A percentile compares a stretch with the other conserved stretches of the same genome.
Evolutionary conservation across 2,113 vertebrate genomes (phyloP).

Genomic region (Psettodes erumei): DNA sequence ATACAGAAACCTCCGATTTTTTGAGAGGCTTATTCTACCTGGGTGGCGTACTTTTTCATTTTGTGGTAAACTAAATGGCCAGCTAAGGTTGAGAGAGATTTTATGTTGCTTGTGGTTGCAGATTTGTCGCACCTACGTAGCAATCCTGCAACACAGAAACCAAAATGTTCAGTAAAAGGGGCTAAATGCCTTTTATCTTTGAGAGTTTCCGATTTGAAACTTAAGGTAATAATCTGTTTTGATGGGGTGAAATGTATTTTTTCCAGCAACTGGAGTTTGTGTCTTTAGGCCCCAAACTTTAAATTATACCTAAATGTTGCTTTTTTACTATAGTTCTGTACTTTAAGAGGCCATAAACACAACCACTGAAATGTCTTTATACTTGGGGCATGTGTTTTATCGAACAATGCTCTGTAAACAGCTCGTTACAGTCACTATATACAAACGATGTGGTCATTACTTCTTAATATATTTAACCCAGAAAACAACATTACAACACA

Average conservation of each 20-base stretch:
- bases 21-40: neutral
- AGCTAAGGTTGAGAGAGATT: constrained; percentile 4
- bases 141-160: constrained; percentile 31
- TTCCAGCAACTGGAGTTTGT: neutral
- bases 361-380: neutral
- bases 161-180: constrained; percentile 14
- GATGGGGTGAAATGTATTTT: neutral
- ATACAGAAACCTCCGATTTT: neutral
- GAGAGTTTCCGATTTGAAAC: constrained; percentile 23
- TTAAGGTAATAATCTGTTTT: constrained; percentile 9
- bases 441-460: neutral
- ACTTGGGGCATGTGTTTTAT: constrained; percentile 18
- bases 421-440: constrained; percentile 1
- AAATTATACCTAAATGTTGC: constrained; percentile 29
- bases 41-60: constrained; percentile 13
- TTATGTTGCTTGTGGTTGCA: constrained; percentile 21
- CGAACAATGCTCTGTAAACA: constrained; percentile 3
- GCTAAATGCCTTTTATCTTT: neutral
- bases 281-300: constrained; percentile 9
- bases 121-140: constrained; percentile 10
- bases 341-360: constrained; percentile 29
- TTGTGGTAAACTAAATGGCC: constrained; percentile 15
- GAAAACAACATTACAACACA: neutral
- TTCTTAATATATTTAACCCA: constrained; percentile 6
- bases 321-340: constrained; percentile 19